Conservation (phyloP, 2,113 vertebrate species). For the Malurus alboscapulatus region DNA sequence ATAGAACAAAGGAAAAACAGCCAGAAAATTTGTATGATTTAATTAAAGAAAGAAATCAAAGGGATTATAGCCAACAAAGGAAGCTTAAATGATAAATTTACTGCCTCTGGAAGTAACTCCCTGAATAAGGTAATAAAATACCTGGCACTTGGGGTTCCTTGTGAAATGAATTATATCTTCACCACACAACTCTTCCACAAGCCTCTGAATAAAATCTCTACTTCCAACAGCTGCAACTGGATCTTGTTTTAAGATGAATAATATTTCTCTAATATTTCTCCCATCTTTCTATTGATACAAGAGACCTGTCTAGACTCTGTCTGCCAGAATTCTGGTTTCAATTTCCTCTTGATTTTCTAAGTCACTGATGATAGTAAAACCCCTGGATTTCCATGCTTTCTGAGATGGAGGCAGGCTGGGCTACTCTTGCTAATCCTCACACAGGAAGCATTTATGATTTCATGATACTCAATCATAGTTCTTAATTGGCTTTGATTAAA, state of each 20-base stretch:
- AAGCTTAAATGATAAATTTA: conserved; percentile 48
- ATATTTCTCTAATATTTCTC: conserved; percentile 26
- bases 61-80: conserved; percentile 16
- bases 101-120: conserved; percentile 3
- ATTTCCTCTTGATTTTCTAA: conserved; percentile 13
- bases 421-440: not conserved
- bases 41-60: conserved; percentile 50
- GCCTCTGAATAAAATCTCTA: not conserved
- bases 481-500: not conserved
- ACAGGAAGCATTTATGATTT: not conserved
- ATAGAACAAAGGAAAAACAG: conserved; percentile 30
- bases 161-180: conserved; percentile 8
- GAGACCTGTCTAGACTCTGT: not conserved
- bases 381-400: not conserved
- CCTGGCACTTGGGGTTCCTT: conserved; percentile 8
- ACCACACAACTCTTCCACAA: not conserved
- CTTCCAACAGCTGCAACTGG: not conserved
- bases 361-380: not conserved
- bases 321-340: not conserved
- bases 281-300: not conserved
- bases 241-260: not conserved
- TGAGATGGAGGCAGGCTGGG: not conserved
- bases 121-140: conserved; percentile 31
- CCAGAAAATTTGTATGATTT: conserved; percentile 37
- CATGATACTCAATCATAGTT: not conserved